A percentile compares a stretch with the other conserved stretches of the same genome.
These are phyloP conservation scores for Stichopus chloronotus DNA, from an alignment of 35 echinoderm and acorn worm species.

Conservation along the genomic window DNA sequence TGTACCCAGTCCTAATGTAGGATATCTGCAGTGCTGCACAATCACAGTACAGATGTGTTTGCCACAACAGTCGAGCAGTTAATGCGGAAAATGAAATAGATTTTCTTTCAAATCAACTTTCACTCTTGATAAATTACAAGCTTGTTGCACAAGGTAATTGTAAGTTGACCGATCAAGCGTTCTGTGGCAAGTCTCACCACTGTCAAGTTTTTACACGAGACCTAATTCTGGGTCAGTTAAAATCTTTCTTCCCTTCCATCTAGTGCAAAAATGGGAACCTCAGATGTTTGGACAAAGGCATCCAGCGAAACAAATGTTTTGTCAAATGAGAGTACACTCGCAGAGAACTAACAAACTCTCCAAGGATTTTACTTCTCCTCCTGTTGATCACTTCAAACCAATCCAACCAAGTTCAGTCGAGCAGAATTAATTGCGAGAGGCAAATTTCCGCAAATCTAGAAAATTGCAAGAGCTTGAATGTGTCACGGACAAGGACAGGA, in stretches of 20 bases:
- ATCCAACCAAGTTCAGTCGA: not conserved
- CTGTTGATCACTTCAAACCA: too few species aligned
- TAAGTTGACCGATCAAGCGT: not conserved
- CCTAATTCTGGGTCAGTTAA: not conserved
- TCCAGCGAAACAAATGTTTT: not conserved
- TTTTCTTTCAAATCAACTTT: slow-evolving; percentile 2
- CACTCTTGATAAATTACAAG: slow-evolving; percentile 25
- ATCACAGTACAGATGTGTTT: too few species aligned
- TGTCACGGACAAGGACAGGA: too few species aligned
- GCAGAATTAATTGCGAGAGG: not conserved
- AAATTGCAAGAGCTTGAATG: too few species aligned
- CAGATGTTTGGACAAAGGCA: not conserved
- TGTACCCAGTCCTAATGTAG: too few species aligned
- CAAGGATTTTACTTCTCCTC: not conserved
- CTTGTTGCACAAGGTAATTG: slow-evolving; percentile 40
- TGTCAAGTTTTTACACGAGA: not conserved
- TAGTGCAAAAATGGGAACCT: not conserved
- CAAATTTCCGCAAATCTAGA: not conserved
- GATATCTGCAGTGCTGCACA: too few species aligned
- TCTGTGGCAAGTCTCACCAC: not conserved
- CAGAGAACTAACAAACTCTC: not conserved
- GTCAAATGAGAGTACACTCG: not conserved
- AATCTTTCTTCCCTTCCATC: not conserved
- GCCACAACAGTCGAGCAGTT: not conserved
- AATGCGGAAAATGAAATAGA: not conserved